These are phyloP conservation scores for Gavialis gangeticus DNA, from an alignment of 2,113 vertebrate genomes.

Conservation along the genomic window DNA sequence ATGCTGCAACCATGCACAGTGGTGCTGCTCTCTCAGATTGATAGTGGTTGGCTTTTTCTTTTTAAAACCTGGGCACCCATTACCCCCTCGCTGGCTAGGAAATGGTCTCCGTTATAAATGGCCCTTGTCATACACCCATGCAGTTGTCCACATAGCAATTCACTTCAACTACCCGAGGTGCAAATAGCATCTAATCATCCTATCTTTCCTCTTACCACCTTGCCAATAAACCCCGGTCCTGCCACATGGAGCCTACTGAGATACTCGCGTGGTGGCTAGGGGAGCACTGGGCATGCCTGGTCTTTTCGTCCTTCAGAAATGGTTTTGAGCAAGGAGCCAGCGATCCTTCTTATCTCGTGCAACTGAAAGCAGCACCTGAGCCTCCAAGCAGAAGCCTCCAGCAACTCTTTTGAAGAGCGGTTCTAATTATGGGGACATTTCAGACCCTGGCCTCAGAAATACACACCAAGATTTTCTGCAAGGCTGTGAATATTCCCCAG, in stretches of 20 bases:
- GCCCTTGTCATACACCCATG: neutral
- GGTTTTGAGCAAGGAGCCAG: neutral
- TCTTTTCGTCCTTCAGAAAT: neutral
- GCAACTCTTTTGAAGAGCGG: neutral
- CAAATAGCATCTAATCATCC: neutral
- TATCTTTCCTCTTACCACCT: neutral
- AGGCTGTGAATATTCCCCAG: neutral
- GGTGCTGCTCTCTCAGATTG: neutral
- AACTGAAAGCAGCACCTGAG: neutral
- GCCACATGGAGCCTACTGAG: neutral
- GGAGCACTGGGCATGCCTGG: neutral
- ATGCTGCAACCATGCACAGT: neutral
- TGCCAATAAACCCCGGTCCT: neutral
- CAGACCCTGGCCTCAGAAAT: neutral
- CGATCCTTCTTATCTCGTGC: neutral
- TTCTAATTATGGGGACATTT: neutral
- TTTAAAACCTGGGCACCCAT: neutral
- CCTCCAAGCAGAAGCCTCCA: neutral
- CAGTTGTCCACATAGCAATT: neutral
- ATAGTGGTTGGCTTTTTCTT: neutral
- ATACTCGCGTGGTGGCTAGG: neutral
- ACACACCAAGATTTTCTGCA: neutral
- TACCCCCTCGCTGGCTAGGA: neutral
- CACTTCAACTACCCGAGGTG: neutral
- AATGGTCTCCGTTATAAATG: neutral